Base-by-base conservation (phyloP, 37 sponge, comb jelly and placozoan genomes). In the Aplysina aerophoba region DNA sequence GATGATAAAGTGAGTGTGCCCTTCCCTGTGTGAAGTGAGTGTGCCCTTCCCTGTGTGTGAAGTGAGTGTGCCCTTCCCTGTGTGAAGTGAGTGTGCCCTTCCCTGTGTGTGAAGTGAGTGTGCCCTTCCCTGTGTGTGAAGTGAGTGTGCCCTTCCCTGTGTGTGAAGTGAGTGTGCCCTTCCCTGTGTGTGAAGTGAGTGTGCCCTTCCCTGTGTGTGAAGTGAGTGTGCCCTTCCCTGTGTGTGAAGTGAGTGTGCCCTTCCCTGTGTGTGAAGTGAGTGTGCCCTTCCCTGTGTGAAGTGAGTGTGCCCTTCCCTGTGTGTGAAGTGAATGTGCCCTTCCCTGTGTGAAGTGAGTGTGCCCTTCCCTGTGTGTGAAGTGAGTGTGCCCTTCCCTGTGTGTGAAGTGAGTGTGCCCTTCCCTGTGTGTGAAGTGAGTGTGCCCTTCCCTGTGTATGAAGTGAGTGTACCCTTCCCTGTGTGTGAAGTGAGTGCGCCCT, bases 121-220 rank as follows among this genome's bases (percentile, higher is more conserved):
- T 57, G 59, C 15, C 17, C 17, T 57, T 57, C 17, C 59, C 59
- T 57, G 17, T 20, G 59, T 57, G 59, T 17, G 13, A 30, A 30
- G 66, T 65, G 66, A 8, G 66, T 65, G 66, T 65, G 66, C 27
- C 30, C 27, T 11, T 65, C 30, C 27, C 30, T 65, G 66, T 65
- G 66, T 65, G 66, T 65, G 66, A 12, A 30, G 66, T 65, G 66
- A 30, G 66, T 65, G 66, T 65, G 66, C 27, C 30, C 22, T 11
- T 65, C 11, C 22, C 30, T 65, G 66, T 65, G 66, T 65, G 66
- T 16, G 66, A 30, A n/a, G 66, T 65, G 66, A 30, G 66, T 65
- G 66, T 65, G 66, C 27, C 30, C 27, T 11, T 65, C 30, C 27
- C 30, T 65, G 66, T 65, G 66, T 65, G 66, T 20, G 66, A 16